Evolutionary conservation across 92 coral and sea anemone genomes (phyloP).

Genomic region (Epizoanthus ramosus): DNA sequence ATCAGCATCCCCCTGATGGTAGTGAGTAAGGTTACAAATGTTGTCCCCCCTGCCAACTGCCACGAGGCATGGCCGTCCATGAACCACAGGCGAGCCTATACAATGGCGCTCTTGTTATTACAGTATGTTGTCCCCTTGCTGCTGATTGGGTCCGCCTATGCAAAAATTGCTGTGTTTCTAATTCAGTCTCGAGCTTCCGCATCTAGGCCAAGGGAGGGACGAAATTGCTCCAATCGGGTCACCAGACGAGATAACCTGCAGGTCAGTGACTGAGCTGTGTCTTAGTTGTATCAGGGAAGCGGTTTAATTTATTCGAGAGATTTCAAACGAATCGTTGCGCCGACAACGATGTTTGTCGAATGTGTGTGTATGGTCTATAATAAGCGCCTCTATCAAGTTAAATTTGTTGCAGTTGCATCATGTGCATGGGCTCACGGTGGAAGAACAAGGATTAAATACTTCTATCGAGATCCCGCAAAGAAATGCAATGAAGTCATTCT

Average conservation of each 20-base stretch:
- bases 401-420: too few relatives aligned
- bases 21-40: slow-evolving; percentile 1
- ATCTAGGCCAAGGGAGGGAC: background rate
- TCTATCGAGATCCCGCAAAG: too few relatives aligned
- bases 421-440: too few relatives aligned
- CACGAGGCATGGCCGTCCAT: slow-evolving; percentile 24
- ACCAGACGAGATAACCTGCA: background rate
- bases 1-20: slow-evolving; percentile 14
- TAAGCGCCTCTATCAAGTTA: too few relatives aligned
- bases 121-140: slow-evolving; percentile 19
- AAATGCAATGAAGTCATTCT: too few relatives aligned
- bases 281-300: too few relatives aligned
- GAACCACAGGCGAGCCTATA: slow-evolving; percentile 12
- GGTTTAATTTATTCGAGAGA: too few relatives aligned
- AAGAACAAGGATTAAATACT: too few relatives aligned
- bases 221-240: background rate
- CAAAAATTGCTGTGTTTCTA: background rate
- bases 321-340: too few relatives aligned
- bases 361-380: too few relatives aligned
- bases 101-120: background rate
- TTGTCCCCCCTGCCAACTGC: slow-evolving; percentile 31
- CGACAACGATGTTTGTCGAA: too few relatives aligned
- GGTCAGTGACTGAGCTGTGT: background rate
- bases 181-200: background rate
- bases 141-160: slow-evolving; percentile 24